A percentile compares a stretch with the other conserved stretches of the same genome.
phyloP scores from a whole-genome alignment of 2,797 vertebrate genomes.

The Xyrichtys novacula region DNA sequence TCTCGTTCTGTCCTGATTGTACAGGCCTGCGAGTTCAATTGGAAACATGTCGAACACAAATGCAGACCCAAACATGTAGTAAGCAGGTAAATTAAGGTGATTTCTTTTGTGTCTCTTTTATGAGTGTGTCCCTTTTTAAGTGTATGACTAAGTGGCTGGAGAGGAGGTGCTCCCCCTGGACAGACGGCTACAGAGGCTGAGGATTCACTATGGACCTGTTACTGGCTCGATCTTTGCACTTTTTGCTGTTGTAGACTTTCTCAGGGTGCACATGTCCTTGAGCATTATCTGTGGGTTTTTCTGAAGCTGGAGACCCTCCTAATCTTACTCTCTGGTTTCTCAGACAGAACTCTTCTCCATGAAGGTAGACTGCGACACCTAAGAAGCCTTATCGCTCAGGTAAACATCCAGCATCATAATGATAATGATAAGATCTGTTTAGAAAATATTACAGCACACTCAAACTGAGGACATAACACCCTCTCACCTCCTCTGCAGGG shows the following conservation, averaged over 20 bases:
- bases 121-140: slow-evolving; percentile 77
- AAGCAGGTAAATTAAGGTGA: not conserved
- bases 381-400: slow-evolving; percentile 89
- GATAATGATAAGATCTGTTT: no score
- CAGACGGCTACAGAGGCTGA: slow-evolving; percentile 87
- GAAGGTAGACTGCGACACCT: slow-evolving; percentile 91
- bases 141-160: slow-evolving; percentile 89
- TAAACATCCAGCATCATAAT: slow-evolving; percentile 59
- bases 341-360: slow-evolving; percentile 93
- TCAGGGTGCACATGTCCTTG: slow-evolving; percentile 56
- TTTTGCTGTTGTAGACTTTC: slow-evolving; percentile 89
- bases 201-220: slow-evolving; percentile 91
- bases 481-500: slow-evolving; percentile 77
- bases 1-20: no score
- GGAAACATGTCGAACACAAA: no score
- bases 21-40: no score
- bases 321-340: slow-evolving; percentile 43
- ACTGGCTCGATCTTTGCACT: slow-evolving; percentile 95
- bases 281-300: not conserved
- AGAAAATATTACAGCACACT: not conserved
- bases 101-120: no score
- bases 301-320: slow-evolving; percentile 1
- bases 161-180: slow-evolving; percentile 90
- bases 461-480: not conserved
- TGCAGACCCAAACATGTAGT: no score